phyloP scores from a whole-genome alignment of 2,797 vertebrate genomes.

The Diplodus sargus region DNA sequence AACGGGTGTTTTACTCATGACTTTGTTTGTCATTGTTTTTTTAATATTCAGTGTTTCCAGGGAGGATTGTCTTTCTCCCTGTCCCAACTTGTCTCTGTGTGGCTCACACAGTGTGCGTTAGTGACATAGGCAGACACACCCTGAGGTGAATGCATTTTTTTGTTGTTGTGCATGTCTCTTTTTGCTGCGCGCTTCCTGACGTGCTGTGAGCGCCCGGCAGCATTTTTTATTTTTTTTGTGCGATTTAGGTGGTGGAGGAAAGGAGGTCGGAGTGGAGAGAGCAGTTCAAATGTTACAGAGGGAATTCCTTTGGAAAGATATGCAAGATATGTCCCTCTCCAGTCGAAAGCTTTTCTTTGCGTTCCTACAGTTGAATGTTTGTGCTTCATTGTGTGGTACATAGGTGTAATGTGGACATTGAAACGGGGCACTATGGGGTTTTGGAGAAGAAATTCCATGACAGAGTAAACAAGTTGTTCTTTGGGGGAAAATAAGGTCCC shows the following conservation, averaged over 20 bases:
- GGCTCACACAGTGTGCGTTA: neutral
- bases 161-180: conserved; percentile 5
- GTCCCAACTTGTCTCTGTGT: conserved; percentile 55
- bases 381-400: too few species aligned
- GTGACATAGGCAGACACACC: conserved; percentile 62
- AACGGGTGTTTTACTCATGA: neutral
- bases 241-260: neutral
- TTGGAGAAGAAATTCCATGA: too few species aligned
- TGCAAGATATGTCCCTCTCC: too few species aligned
- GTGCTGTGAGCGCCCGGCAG: neutral
- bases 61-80: conserved; percentile 18
- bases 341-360: too few species aligned
- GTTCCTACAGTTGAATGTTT: too few species aligned
- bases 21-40: conserved; percentile 3
- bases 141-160: conserved; percentile 45
- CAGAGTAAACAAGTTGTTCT: too few species aligned
- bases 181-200: conserved; percentile 6
- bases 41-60: conserved; percentile 20
- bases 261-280: neutral
- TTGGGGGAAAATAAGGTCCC: too few species aligned
- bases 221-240: neutral
- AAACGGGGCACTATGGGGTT: too few species aligned
- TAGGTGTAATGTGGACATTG: too few species aligned
- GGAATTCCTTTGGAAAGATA: too few species aligned
- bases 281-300: neutral